phyloP scores from a whole-genome alignment of 2,888 invertebrate genomes.

The Molorchus minor region DNA sequence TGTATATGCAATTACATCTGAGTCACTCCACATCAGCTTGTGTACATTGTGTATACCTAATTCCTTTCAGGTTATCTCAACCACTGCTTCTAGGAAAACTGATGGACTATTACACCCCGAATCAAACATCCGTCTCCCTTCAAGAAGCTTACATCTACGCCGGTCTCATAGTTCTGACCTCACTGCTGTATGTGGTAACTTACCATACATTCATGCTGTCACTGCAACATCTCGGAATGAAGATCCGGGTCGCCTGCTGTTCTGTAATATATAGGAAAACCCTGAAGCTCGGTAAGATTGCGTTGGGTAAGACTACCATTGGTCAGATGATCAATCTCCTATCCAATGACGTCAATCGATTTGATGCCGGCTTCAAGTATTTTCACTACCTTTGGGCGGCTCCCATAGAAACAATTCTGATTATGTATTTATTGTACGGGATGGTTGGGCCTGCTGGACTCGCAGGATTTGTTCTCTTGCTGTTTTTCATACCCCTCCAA shows the following conservation, averaged over 20 bases:
- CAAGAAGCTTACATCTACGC: conserved; percentile 49
- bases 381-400: conserved; percentile 83
- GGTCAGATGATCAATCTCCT: conserved; percentile 67
- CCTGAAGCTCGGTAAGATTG: conserved; percentile 76
- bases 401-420: conserved; percentile 78
- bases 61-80: conserved; percentile 48
- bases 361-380: conserved; percentile 82
- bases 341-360: conserved; percentile 88
- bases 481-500: conserved; percentile 63
- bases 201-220: conserved; percentile 86
- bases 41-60: background rate
- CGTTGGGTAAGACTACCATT: conserved; percentile 83
- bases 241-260: conserved; percentile 79
- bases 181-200: conserved; percentile 72
- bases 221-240: conserved; percentile 82
- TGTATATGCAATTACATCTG: too few species aligned
- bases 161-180: conserved; percentile 44
- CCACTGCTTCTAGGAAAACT: conserved; percentile 50
- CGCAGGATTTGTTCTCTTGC: conserved; percentile 66
- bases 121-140: conserved; percentile 39
- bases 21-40: background rate
- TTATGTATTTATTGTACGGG: conserved; percentile 74
- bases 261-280: conserved; percentile 72
- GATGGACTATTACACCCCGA: conserved; percentile 47
- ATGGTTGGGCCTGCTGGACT: conserved; percentile 66